Conservation (phyloP, 2,113 vertebrate species). For the Chaetorhynchus papuensis region DNA sequence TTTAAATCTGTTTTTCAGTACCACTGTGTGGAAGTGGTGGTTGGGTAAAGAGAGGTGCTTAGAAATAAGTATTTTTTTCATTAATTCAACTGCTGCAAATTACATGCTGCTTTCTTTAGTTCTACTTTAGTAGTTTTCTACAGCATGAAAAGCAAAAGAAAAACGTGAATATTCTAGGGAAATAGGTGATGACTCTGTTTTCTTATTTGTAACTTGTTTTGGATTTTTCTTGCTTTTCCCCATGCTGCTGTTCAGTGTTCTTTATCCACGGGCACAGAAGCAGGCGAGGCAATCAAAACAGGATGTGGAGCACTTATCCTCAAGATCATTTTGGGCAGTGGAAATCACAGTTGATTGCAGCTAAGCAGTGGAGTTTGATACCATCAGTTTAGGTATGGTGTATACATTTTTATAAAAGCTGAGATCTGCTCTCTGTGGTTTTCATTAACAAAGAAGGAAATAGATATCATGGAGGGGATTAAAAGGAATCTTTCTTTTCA, state of each 20-base stretch:
- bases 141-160: background rate
- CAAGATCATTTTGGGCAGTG: background rate
- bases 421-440: background rate
- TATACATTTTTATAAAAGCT: background rate
- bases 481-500: background rate
- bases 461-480: background rate
- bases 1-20: background rate
- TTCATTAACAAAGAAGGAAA: background rate
- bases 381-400: background rate
- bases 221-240: background rate
- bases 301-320: background rate
- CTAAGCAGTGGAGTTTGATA: background rate
- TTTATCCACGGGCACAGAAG: background rate
- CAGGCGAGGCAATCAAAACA: background rate
- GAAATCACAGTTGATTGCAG: background rate
- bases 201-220: background rate
- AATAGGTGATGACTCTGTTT: background rate
- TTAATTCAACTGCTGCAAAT: background rate
- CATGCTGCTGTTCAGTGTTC: background rate
- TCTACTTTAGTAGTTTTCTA: background rate
- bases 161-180: background rate
- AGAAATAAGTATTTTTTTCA: background rate
- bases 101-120: background rate
- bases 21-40: background rate
- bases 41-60: background rate